Conservation (phyloP, 92 coral and sea anemone genomes). For the Zoanthus sociatus region DNA sequence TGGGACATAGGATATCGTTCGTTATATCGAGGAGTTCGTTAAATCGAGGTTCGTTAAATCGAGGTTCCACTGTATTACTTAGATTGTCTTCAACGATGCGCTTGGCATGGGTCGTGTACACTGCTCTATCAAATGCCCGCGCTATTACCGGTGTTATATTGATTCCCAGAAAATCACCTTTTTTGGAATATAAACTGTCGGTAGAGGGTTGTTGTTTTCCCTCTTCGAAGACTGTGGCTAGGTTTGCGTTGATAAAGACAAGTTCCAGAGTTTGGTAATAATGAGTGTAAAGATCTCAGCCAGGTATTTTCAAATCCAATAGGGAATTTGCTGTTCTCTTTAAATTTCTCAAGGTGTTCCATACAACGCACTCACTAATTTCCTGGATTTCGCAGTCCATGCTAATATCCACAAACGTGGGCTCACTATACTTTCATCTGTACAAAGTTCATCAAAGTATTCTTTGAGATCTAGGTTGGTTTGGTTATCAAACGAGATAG, state of each 20-base stretch:
- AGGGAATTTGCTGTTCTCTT: slow-evolving; percentile 46
- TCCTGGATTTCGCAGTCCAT: slow-evolving; percentile 27
- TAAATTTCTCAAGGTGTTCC: slow-evolving; percentile 39
- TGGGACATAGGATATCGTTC: too few relatives aligned
- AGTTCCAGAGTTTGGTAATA: slow-evolving; percentile 47
- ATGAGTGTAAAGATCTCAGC: slow-evolving; percentile 49
- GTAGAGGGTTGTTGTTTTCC: slow-evolving; percentile 31
- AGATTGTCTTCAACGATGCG: slow-evolving; percentile 1
- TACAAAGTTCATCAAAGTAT: slow-evolving; percentile 51
- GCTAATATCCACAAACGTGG: slow-evolving; percentile 34
- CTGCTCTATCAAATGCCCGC: slow-evolving; percentile 37
- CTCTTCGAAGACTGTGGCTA: slow-evolving; percentile 60
- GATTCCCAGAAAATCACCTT: slow-evolving; percentile 54
- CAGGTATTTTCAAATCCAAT: slow-evolving; percentile 52
- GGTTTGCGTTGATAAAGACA: slow-evolving; percentile 61
- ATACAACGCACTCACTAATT: slow-evolving; percentile 30
- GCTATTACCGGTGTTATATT: slow-evolving; percentile 53
- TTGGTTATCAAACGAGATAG: slow-evolving; percentile 33
- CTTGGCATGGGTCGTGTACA: slow-evolving; percentile 25
- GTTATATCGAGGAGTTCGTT: too few relatives aligned
- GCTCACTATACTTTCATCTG: slow-evolving; percentile 51
- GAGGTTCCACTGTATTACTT: too few relatives aligned
- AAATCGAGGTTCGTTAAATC: too few relatives aligned
- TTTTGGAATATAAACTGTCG: not conserved
- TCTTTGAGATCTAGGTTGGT: slow-evolving; percentile 46